phyloP scores from a whole-genome alignment of 2,888 invertebrate genomes.

The Hipparchia sbordonii region DNA sequence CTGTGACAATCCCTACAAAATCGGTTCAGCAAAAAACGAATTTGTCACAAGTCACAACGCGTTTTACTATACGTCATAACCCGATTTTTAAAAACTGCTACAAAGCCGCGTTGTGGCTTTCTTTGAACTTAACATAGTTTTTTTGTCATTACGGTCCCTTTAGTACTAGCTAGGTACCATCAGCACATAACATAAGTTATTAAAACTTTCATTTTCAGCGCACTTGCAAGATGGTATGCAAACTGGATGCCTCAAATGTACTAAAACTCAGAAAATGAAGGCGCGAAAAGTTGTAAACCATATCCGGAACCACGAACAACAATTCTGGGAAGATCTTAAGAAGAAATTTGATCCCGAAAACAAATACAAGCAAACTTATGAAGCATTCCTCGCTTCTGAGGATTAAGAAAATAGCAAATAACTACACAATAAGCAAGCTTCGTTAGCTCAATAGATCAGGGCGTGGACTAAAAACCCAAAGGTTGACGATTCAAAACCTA shows the following conservation, averaged over 20 bases:
- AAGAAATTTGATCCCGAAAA: slow-evolving; percentile 87
- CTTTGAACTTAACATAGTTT: too few relatives aligned
- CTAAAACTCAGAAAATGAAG: slow-evolving; percentile 84
- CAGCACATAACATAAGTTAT: too few relatives aligned
- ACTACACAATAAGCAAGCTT: too few relatives aligned
- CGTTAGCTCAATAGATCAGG: too few relatives aligned
- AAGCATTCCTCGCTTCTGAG: slow-evolving; percentile 58
- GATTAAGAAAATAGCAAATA: slow-evolving; percentile 41
- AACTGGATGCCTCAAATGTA: slow-evolving; percentile 87
- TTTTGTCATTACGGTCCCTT: too few relatives aligned
- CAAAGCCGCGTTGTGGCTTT: too few relatives aligned
- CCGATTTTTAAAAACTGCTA: neutral
- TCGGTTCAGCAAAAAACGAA: too few relatives aligned
- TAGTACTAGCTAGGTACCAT: too few relatives aligned
- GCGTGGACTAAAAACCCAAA: too few relatives aligned
- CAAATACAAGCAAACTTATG: slow-evolving; percentile 84
- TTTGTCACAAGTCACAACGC: neutral
- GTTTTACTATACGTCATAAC: neutral
- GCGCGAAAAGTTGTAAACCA: slow-evolving; percentile 86
- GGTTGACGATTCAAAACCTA: too few relatives aligned
- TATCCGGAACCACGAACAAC: slow-evolving; percentile 84
- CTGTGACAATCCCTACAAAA: too few relatives aligned
- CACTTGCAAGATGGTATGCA: slow-evolving; percentile 86
- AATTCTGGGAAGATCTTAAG: slow-evolving; percentile 85
- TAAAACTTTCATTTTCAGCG: slow-evolving; percentile 65